Evolutionary conservation across 2,888 invertebrate genomes (phyloP), one percentile per base, ranked within the genome.

Genomic region (Abrostola tripartita): DNA sequence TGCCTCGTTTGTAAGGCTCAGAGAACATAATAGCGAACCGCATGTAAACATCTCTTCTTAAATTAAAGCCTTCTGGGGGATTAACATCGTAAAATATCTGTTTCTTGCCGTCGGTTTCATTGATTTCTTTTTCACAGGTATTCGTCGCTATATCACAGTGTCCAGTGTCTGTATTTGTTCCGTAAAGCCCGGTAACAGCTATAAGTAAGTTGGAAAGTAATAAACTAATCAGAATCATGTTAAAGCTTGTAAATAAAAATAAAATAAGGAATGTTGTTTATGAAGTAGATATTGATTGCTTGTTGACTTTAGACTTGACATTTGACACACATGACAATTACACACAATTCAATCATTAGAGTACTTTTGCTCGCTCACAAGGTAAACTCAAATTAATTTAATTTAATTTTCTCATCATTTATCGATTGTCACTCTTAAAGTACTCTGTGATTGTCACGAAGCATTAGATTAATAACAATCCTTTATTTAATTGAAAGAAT

Each of bases 41-140:
- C 95, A 99, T 97, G 85, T 98, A 99, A 1, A 99, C 99, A 94
- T 99, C 99, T 41, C 99, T 95, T 12, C 99, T 95, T 69, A 99
- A 95, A 94, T 99, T 99, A 86, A 99, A 99, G 0, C 99, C 99
- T 95, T 99, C 99, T 0, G 98, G 97, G 4, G 97, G 97, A 94
- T 99, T 99, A 0, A 99, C 97, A 87, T 99, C 98, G 90, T 99
- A 99, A 54, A 99, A 95, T 60, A 99, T 91, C 83, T 97, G 98
- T 82, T 97, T 97, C 65, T 81, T 65, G 1, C 59, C 61, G 12
- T 58, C 53, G 6, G 44, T 40, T 36, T 7, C 40, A 9, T 67
- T 40, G 11, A 38, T 35, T 7, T 63, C 41, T 5, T 61, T 66
- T 0, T 67, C 59, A 61, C 86, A 87, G 1, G 65, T 60, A 59